A percentile compares a stretch with the other conserved stretches of the same genome.
These are phyloP conservation scores for Ptychodera flava DNA, from an alignment of 35 echinoderm and acorn worm species.

Conservation along the genomic window DNA sequence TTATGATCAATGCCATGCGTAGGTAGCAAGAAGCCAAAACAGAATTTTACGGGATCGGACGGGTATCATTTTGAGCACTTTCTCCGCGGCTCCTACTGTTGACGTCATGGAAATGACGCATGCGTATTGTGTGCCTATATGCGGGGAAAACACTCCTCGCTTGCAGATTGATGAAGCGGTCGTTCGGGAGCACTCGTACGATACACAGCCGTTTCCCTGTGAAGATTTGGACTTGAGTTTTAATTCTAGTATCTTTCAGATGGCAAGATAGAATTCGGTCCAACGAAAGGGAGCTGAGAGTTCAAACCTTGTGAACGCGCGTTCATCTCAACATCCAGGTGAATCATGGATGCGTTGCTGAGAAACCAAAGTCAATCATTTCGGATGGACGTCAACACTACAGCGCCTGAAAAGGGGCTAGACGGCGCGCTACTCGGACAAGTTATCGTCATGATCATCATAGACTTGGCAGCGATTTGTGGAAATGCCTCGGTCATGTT, in stretches of 20 bases:
- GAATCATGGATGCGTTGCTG: neutral
- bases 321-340: neutral
- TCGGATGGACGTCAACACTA: neutral
- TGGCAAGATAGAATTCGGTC: neutral
- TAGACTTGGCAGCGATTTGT: constrained; percentile 39
- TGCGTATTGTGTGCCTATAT: no score
- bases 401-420: neutral
- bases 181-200: no score
- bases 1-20: no score
- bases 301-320: neutral
- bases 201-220: no score
- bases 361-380: neutral
- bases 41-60: no score
- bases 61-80: no score
- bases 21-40: no score
- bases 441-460: constrained; percentile 35
- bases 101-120: no score
- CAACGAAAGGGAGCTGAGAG: no score
- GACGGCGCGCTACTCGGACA: neutral
- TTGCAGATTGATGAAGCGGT: no score
- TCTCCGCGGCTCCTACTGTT: no score
- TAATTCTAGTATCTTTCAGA: neutral
- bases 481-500: constrained; percentile 47
- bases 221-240: neutral
- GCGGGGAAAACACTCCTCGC: no score